A percentile compares a stretch with the other conserved stretches of the same genome.
phyloP scores from a whole-genome alignment of 2,888 invertebrate species.

The Leucophora obtusa region DNA sequence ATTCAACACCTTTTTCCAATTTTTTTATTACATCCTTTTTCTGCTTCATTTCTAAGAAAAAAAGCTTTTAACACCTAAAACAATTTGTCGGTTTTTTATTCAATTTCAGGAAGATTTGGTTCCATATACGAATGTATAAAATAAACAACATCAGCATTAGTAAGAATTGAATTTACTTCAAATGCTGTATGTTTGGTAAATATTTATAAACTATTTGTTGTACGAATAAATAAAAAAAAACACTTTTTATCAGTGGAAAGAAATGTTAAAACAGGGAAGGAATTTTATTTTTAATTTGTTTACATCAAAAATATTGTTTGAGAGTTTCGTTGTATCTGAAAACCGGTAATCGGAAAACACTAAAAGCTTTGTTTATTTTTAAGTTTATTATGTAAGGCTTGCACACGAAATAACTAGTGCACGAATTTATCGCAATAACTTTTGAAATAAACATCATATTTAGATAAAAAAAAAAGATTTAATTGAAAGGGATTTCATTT shows the following conservation, averaged over 20 bases:
- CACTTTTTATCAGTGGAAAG: background rate
- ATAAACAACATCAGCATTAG: slow-evolving; percentile 26
- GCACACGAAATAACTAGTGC: no score
- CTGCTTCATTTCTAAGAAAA: slow-evolving; percentile 1
- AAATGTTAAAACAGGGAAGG: background rate
- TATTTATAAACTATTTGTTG: background rate
- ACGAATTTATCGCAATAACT: no score
- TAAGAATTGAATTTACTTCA: slow-evolving; percentile 1
- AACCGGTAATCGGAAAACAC: no score
- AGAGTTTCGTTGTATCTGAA: no score
- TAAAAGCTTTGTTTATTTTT: no score
- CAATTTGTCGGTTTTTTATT: slow-evolving; percentile 34
- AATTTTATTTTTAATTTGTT: no score
- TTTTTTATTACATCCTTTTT: background rate
- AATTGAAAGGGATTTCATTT: no score
- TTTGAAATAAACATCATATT: no score
- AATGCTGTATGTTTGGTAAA: background rate
- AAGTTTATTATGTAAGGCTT: no score
- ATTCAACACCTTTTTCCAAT: background rate
- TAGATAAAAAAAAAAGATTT: no score
- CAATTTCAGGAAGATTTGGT: background rate
- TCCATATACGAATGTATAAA: slow-evolving; percentile 3
- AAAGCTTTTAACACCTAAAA: slow-evolving; percentile 52
- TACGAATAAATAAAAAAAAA: background rate
- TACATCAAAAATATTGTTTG: no score